These are phyloP conservation scores for Tapera naevia DNA, from an alignment of 2,797 vertebrate genomes.

Conservation along the genomic window DNA sequence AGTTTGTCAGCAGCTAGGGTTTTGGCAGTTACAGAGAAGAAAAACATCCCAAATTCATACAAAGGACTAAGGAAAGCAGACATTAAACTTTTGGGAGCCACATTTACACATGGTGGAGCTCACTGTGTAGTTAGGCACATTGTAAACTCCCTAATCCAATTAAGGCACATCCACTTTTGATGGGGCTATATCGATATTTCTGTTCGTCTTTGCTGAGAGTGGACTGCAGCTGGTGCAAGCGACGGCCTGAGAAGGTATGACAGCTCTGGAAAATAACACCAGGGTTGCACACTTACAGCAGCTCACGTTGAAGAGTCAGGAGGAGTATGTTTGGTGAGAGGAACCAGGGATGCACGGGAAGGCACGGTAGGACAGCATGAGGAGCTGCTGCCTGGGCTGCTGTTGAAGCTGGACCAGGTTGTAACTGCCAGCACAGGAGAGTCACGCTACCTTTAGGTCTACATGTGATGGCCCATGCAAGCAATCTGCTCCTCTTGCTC, in stretches of 20 bases:
- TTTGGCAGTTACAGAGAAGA: conserved; percentile 63
- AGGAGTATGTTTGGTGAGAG: neutral
- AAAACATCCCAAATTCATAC: neutral
- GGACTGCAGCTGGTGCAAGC: neutral
- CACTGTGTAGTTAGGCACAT: neutral
- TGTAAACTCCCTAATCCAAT: neutral
- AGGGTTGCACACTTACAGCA: neutral
- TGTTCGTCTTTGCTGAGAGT: neutral
- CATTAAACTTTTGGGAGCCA: neutral
- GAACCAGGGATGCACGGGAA: neutral
- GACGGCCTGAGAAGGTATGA: neutral
- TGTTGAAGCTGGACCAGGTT: neutral
- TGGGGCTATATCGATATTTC: neutral
- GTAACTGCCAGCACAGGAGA: neutral
- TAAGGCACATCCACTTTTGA: neutral
- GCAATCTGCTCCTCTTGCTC: neutral
- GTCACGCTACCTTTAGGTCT: accelerated
- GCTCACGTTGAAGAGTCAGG: neutral
- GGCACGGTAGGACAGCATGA: neutral
- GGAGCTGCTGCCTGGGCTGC: neutral
- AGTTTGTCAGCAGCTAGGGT: conserved; percentile 70
- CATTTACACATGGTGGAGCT: neutral
- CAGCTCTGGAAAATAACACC: neutral
- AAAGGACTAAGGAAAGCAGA: neutral
- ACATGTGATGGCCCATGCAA: neutral